Evolutionary conservation across 2,113 vertebrate genomes (phyloP).

Genomic region (Thalassoma bifasciatum): DNA sequence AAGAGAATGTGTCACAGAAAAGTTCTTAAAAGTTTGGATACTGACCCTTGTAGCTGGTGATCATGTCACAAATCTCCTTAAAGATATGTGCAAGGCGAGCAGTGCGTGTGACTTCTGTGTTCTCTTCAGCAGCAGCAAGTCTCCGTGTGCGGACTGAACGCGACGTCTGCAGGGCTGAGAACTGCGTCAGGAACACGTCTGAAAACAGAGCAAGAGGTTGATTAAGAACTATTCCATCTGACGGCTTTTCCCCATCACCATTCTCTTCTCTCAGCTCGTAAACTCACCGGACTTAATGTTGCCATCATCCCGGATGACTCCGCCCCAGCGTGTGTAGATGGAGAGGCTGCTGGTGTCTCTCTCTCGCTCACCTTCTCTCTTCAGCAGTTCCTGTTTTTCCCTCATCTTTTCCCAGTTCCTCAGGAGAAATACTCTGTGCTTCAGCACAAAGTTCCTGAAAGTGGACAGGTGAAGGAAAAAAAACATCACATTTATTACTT

Average conservation of each 20-base stretch:
- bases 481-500: neutral
- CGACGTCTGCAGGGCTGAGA: conserved; percentile 96
- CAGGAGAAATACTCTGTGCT: conserved; percentile 94
- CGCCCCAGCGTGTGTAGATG: conserved; percentile 92
- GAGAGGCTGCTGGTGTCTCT: conserved; percentile 82
- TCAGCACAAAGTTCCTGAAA: conserved; percentile 95
- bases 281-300: conserved; percentile 96
- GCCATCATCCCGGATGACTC: conserved; percentile 94
- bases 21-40: neutral
- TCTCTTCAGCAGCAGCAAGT: conserved; percentile 95
- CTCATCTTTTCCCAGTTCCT: conserved; percentile 98
- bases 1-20: neutral
- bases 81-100: conserved; percentile 98
- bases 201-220: conserved; percentile 35
- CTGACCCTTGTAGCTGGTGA: conserved; percentile 95
- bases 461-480: neutral
- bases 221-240: too few species aligned
- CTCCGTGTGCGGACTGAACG: conserved; percentile 95
- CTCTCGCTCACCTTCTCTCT: conserved; percentile 86
- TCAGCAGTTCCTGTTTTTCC: conserved; percentile 94
- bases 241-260: too few species aligned
- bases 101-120: conserved; percentile 95
- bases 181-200: conserved; percentile 99
- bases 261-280: neutral
- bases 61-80: conserved; percentile 98